phyloP scores from a whole-genome alignment of 2,797 vertebrate species.

The Siniperca obscura region DNA sequence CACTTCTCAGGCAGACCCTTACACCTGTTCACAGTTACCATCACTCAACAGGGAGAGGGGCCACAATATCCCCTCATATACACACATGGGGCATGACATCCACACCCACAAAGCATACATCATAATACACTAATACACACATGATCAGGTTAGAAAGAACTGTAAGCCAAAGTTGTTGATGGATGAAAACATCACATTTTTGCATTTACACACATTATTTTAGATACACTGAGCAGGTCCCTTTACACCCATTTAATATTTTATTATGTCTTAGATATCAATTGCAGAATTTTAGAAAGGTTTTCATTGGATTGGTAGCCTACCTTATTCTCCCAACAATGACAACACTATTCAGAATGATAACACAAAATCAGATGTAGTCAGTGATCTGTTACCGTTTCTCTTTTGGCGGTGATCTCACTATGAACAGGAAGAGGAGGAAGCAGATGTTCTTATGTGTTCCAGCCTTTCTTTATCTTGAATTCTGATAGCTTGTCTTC shows the following conservation, averaged over 20 bases:
- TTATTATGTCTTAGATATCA: not conserved
- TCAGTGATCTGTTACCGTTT: slow-evolving; percentile 61
- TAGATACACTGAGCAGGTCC: not conserved
- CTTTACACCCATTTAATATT: not conserved
- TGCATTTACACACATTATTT: not conserved
- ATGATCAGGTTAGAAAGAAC: not conserved
- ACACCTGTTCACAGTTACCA: slow-evolving; percentile 35
- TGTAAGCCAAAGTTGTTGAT: not conserved
- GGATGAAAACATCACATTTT: not conserved
- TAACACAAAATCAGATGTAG: slow-evolving; percentile 4
- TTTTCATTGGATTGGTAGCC: not conserved
- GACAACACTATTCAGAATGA: not conserved
- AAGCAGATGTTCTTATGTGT: slow-evolving; percentile 9
- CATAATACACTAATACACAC: not conserved
- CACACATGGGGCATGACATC: not conserved
- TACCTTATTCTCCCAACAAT: not conserved
- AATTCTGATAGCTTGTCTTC: slow-evolving; percentile 19
- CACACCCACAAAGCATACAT: not conserved
- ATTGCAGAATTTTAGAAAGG: not conserved
- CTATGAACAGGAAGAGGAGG: not conserved
- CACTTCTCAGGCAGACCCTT: slow-evolving; percentile 1
- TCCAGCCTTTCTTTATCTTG: slow-evolving; percentile 26
- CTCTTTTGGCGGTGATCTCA: slow-evolving; percentile 8
- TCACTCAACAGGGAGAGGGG: slow-evolving; percentile 33
- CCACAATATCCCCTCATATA: slow-evolving; percentile 5